A percentile compares a stretch with the other conserved stretches of the same genome.
Evolutionary conservation across 2,797 vertebrate species (phyloP).

Genomic region (Enteromius thamalakanensis): DNA sequence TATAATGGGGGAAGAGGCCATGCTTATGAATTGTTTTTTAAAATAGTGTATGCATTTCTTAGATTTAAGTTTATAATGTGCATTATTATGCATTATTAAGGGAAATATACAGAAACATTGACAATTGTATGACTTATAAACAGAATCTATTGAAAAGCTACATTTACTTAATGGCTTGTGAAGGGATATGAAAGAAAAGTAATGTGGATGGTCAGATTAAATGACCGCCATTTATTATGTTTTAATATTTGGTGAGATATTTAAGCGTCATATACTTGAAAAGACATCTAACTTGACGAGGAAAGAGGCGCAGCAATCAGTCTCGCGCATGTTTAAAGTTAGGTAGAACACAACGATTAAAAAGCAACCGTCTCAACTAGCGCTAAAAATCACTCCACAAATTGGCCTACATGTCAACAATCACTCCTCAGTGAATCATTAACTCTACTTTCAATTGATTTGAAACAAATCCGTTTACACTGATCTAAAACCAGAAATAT

Average conservation of each 20-base stretch:
- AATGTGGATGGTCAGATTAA: not conserved
- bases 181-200: no score
- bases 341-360: not conserved
- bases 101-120: not conserved
- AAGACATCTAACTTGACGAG: not conserved
- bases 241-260: not conserved
- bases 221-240: not conserved
- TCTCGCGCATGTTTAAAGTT: not conserved
- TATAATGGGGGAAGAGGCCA: not conserved
- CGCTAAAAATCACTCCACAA: not conserved
- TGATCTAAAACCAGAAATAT: constrained; percentile 10
- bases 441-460: constrained; percentile 25
- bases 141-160: no score
- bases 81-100: not conserved
- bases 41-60: not conserved
- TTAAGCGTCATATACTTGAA: not conserved
- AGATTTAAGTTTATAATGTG: not conserved
- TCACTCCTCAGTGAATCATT: not conserved
- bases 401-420: not conserved
- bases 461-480: constrained; percentile 14
- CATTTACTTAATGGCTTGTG: no score
- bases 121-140: no score
- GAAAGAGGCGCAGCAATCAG: not conserved
- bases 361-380: not conserved
- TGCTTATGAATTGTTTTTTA: not conserved